Evolutionary conservation across 2,113 vertebrate genomes (phyloP), one percentile per base, ranked within the genome.

Genomic region (Eurystomus gularis): DNA sequence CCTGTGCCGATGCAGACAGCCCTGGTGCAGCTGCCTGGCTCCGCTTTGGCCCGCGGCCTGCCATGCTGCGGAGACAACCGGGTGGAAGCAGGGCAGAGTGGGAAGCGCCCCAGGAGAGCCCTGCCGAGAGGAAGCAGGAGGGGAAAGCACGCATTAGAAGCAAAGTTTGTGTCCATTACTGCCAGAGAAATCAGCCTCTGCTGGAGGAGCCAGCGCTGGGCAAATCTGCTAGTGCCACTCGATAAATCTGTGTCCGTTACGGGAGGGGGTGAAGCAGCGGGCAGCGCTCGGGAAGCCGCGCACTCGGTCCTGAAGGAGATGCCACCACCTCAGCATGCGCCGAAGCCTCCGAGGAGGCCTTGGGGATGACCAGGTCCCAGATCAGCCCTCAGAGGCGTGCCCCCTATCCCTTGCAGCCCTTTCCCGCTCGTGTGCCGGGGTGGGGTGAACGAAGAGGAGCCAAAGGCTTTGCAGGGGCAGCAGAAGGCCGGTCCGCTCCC

Each of bases 131-230:
- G 55, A 75, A 77, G 51, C 71, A 37, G 76, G 46, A 70, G 57
- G 48, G n/a, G 55, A 39, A 70, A 86, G 77, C 52, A 90, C 76
- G n/a, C 55, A 29, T 77, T 42, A 81, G 69, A 49, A 52, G 80
- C 46, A 12, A 88, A 88, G 69, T 83, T 81, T 93, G 69, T 71
- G 60, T 82, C 88, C 88, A 51, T 86, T 88, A 78, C 31, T 40
- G 82, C 64, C 7, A 3, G 72, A 60, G 66, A 80, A 82, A 82
- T 48, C 64, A 12, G 70, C 24, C 73, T 85, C 23, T 0, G 11
- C 64, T 58, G 84, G 66, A 60, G 72, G 71, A 96, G 75, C 29
- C 81, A 25, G 52, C 1, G 3, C 84, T 11, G 88, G 79, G 79
- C 65, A 72, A 31, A 84, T 23, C 26, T 25, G 24, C 80, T 61